Evolutionary conservation across 2,888 invertebrate species (phyloP), one percentile per base, ranked within the genome.

Genomic region (Oscheius onirici): DNA sequence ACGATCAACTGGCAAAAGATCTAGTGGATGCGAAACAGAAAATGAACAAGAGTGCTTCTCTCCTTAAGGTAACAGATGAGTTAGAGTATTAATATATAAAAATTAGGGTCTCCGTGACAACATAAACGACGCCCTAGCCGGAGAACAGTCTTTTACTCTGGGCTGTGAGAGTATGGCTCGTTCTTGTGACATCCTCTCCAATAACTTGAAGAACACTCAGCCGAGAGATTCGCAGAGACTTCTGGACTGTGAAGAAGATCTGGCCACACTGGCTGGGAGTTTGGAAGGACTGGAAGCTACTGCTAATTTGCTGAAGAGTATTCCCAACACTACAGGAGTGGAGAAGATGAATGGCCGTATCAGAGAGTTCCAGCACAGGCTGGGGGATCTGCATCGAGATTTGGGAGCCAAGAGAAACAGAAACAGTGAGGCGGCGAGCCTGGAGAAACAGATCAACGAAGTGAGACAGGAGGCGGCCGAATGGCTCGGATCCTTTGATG

Each of bases 111-210:
- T 74, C 17, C 73, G 78, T 1, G 81, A 81, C 67, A 81, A 81
- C 65, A 74, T 81, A 17, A 70, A 71, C 28, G 81, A 81, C 51
- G 81, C 81, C 3, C 54, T 75, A 24, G 72, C 73, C 17, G 79
- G 78, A 11, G 71, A 78, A 26, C 72, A 76, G 41, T 69, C 72
- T 3, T 74, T 81, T 1, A 71, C 75, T 41, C 17, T 66, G 15
- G 77, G 72, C 22, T 69, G 67, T 11, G 81, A 79, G 28, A 74
- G 72, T 34, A 54, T 76, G 15, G 46, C 72, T 2, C 41, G 75
- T 55, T 55, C 69, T 11, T 43, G 71, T 8, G 77, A 81, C 6
- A 51, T 51, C 10, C 57, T 67, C 1, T 60, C 72, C 13, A 24
- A 49, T n/a, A 75, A 71, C 17, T 65, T 77, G 41, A 72, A 72